phyloP scores from a whole-genome alignment of 2,888 invertebrate species.

The Sarcophaga rosellei region DNA sequence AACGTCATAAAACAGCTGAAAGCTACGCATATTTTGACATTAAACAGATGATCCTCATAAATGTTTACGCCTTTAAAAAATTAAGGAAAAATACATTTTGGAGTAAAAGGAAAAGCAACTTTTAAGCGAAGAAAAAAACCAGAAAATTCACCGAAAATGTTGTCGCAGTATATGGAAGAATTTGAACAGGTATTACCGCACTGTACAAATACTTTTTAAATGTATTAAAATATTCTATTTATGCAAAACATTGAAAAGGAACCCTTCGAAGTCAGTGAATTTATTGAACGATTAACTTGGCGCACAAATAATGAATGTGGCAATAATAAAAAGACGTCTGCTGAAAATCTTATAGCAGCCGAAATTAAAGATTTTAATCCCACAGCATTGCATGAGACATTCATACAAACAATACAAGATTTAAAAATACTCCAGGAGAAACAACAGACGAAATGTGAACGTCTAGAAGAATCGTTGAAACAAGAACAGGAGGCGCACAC shows the following conservation, averaged over 20 bases:
- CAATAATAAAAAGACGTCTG: constrained; percentile 76
- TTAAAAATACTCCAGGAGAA: constrained; percentile 89
- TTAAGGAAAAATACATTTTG: constrained; percentile 13
- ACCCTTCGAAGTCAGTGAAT: constrained; percentile 98
- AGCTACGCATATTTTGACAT: constrained; percentile 18
- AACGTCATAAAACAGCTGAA: constrained; percentile 62
- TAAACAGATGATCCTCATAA: constrained; percentile 12
- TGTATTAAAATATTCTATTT: background rate
- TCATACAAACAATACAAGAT: constrained; percentile 95
- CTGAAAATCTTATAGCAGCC: constrained; percentile 55
- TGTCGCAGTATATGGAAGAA: constrained; percentile 88
- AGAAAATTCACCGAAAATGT: constrained; percentile 50
- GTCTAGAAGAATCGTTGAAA: constrained; percentile 89
- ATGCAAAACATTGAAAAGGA: constrained; percentile 84
- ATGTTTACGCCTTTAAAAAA: constrained; percentile 47
- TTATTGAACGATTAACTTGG: constrained; percentile 98
- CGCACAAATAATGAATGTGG: constrained; percentile 90
- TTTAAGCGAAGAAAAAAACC: background rate
- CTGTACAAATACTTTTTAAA: background rate
- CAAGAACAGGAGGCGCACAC: constrained; percentile 94
- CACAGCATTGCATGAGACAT: constrained; percentile 92
- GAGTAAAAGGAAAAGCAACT: background rate
- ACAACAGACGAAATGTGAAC: constrained; percentile 92
- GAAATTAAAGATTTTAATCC: constrained; percentile 89
- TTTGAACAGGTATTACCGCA: constrained; percentile 87